A percentile compares a stretch with the other conserved stretches of the same genome.
Conservation (phyloP, 2,797 vertebrate genomes). For the Spondyliosoma cantharus region DNA sequence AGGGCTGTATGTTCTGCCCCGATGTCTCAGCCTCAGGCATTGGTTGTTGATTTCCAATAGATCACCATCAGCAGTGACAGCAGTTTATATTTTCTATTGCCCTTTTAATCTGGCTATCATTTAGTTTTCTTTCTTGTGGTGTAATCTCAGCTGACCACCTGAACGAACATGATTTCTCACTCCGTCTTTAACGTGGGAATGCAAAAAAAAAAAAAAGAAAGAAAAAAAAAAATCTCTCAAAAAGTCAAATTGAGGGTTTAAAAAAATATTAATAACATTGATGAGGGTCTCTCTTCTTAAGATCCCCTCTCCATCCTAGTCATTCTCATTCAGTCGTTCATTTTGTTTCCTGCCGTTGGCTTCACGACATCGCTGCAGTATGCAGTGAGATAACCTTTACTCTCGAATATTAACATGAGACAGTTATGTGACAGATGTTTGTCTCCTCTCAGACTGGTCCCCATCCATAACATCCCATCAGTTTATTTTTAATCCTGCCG, state of each 20-base stretch:
- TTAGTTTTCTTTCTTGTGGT: neutral
- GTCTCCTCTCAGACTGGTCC: neutral
- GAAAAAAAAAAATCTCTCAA: neutral
- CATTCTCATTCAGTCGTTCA: neutral
- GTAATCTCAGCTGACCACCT: neutral
- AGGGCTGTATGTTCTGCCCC: neutral
- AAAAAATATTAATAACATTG: neutral
- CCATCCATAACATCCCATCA: neutral
- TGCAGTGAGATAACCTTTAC: too few relatives aligned
- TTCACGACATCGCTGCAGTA: too few relatives aligned
- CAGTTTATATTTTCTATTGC: conserved; percentile 1
- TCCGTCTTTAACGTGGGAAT: neutral
- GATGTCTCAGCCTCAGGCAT: conserved; percentile 14
- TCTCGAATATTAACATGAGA: neutral
- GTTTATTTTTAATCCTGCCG: neutral
- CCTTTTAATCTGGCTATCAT: neutral
- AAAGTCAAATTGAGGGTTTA: neutral
- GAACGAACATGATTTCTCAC: neutral
- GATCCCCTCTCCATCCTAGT: too few relatives aligned
- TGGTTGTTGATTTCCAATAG: conserved; percentile 43
- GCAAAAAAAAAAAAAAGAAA: neutral
- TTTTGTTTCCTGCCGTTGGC: neutral
- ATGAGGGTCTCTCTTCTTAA: neutral
- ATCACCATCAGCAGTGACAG: neutral
- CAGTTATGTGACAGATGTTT: neutral